Evolutionary conservation across 2,113 vertebrate species (phyloP), one percentile per base, ranked within the genome.

Genomic region (Formicarius rufipectus): DNA sequence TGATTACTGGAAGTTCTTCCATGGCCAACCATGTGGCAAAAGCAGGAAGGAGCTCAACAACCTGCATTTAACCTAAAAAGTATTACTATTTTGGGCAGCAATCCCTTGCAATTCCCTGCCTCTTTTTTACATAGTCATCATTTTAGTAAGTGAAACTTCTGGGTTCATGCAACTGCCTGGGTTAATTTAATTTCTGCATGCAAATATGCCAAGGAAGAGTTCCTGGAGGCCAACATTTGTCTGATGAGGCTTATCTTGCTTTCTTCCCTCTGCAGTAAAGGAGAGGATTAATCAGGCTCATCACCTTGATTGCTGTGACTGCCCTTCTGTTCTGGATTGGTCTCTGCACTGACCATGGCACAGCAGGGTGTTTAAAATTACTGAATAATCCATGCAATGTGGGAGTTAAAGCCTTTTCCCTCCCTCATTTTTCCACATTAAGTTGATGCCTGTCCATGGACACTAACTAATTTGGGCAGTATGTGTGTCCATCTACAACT

Each of bases 111-210:
- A 55, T 76, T 68, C 58, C 28, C 25, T 74, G 1, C 22, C 14
- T 39, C 6, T 60, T 90, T 92, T 73, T 28, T 17, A 53, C 33
- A 7, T 4, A 63, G n/a, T 24, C 55, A 81, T 71, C 10, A 40
- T 77, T 86, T 86, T 69, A 88, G 62, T 58, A 85, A 85, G 27
- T 73, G 28, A 82, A 93, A 73, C 14, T 68, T 83, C 59, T 30
- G 44, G 42, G 35, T 72, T 85, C 59, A 27, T 53, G 35, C 17
- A 79, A 33, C 20, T 58, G 25, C 60, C 47, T 56, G 27, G 79
- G 27, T 92, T 93, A 90, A 83, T 79, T 82, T 85, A 89, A 69
- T 85, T 88, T 87, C 85, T 88, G 22, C 25, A 69, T 69, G 35
- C 42, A 88, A 74, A 77, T 88, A 93, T 60, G 30, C 42, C 39